Conservation (phyloP, 2,888 invertebrate species). For the Tetrapedia diversipes region DNA sequence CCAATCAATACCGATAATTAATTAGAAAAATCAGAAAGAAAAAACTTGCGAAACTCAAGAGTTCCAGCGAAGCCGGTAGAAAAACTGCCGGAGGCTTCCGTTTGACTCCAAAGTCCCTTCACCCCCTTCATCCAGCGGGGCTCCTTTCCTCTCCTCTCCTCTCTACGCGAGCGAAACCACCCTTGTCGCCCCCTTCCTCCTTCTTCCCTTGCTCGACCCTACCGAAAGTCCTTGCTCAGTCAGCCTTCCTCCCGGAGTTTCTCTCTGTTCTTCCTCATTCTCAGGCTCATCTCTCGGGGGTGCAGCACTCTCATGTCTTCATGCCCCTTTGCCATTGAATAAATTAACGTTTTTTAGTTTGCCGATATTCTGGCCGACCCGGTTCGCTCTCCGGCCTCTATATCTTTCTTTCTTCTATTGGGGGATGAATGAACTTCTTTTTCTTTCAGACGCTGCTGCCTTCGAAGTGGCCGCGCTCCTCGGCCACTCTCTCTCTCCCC, state of each 20-base stretch:
- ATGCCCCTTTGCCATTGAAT: constrained; percentile 76
- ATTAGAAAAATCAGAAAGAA: constrained; percentile 76
- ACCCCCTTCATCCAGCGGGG: constrained; percentile 55
- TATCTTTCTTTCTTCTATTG: constrained; percentile 66
- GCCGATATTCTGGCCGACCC: constrained; percentile 73
- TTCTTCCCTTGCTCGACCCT: constrained; percentile 47
- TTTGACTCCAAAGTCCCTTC: constrained; percentile 63
- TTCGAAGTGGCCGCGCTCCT: constrained; percentile 33
- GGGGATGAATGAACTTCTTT: constrained; percentile 71
- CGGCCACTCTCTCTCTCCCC: constrained; percentile 19
- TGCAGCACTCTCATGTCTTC: constrained; percentile 67
- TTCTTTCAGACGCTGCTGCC: constrained; percentile 57
- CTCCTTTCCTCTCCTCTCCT: constrained; percentile 35
- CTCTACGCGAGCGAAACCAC: constrained; percentile 27
- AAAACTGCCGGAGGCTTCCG: constrained; percentile 75
- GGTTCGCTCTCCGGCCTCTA: constrained; percentile 50
- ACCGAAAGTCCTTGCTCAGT: constrained; percentile 53
- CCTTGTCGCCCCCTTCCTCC: constrained; percentile 42
- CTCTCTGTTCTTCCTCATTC: constrained; percentile 57
- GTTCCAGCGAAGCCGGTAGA: constrained; percentile 63
- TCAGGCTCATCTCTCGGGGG: constrained; percentile 64
- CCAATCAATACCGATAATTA: constrained; percentile 80
- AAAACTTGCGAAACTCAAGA: constrained; percentile 76
- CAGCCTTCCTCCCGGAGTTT: constrained; percentile 54
- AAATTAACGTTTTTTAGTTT: constrained; percentile 80